phyloP scores from a whole-genome alignment of 2,113 vertebrate species.

The Amblyopsis rosae region DNA sequence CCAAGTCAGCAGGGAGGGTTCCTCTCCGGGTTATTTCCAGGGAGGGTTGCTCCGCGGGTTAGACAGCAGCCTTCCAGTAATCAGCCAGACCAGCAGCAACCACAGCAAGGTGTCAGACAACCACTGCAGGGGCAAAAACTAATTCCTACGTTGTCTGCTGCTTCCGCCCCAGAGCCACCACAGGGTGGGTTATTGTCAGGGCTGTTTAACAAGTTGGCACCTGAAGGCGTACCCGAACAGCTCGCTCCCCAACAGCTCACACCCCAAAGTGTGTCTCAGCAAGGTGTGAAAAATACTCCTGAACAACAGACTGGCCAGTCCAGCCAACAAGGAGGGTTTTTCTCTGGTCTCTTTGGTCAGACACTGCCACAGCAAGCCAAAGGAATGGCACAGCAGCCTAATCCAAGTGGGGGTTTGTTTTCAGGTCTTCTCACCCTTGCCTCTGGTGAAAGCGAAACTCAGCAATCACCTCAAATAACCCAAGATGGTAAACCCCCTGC shows the following conservation, averaged over 20 bases:
- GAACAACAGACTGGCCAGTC: conserved; percentile 49
- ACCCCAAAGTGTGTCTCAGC: conserved; percentile 41
- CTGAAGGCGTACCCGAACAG: conserved; percentile 66
- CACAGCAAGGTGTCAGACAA: conserved; percentile 67
- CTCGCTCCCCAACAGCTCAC: conserved; percentile 44
- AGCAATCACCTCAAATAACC: conserved; percentile 43
- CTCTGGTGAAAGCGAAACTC: conserved; percentile 70
- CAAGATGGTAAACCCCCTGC: conserved; percentile 27
- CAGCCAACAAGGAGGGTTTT: conserved; percentile 62
- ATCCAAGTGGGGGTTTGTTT: conserved; percentile 66
- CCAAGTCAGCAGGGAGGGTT: conserved; percentile 69
- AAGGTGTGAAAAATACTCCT: conserved; percentile 27
- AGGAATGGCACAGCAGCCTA: conserved; percentile 43
- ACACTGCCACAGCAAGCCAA: conserved; percentile 32
- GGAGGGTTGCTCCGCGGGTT: conserved; percentile 29
- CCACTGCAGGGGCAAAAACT: conserved; percentile 72
- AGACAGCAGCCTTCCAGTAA: conserved; percentile 37
- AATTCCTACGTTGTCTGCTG: conserved; percentile 51
- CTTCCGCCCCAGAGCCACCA: conserved; percentile 57
- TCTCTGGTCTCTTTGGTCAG: conserved; percentile 68
- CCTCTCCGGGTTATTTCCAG: conserved; percentile 72
- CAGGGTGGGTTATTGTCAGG: conserved; percentile 72
- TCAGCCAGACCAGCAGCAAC: conserved; percentile 56
- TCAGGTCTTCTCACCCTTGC: conserved; percentile 79
- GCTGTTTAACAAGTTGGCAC: conserved; percentile 80